Base-by-base conservation (phyloP, 2,797 vertebrate species). In the Crotalus adamanteus region DNA sequence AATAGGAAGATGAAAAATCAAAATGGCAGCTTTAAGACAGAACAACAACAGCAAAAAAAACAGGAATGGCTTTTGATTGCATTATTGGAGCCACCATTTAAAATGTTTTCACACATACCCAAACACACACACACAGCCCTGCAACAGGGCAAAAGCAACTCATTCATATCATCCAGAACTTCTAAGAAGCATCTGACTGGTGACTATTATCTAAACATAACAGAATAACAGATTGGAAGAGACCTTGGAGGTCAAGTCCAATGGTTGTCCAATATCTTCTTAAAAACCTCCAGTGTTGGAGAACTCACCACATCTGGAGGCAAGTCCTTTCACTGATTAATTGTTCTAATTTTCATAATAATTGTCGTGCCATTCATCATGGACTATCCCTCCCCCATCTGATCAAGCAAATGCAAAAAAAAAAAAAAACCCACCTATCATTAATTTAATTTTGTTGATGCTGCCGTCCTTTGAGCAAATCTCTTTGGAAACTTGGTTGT, bases 401-500 rank as follows among this genome's bases (percentile, higher is more conserved):
- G 11, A 61, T 86, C 42, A 90, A 87, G 73, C 4, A 59, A 90
- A 57, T 59, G 20, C 16, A 90, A n/a, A 26, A 86, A 22, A 14
- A 63, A 13, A 11, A 90, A 26, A 86, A 22, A 14, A 63, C 4
- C 26, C 13, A 4, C 28, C 51, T 57, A 56, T 2, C 28, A 65
- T 90, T 90, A n/a, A 42, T 86, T 90, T 65, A 55, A n/a, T 55
- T 87, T 88, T 93, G 65, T 85, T 92, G 93, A 83, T 5, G 92
- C 42, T 37, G 94, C 87, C 78, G n/a, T 3, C 88, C 28, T n/a
- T 94, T 93, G 94, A 95, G 12, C 93, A 0, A 93, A 53, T 94
- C 91, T 92, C 89, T 60, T 85, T 60, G 92, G 90, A 94, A 93
- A 87, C 69, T 93, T 65, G 92, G 22, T 56, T 57, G 65, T 87